These are phyloP conservation scores for Pseudopodoces humilis DNA, from an alignment of 2,113 vertebrate species.

Conservation along the genomic window DNA sequence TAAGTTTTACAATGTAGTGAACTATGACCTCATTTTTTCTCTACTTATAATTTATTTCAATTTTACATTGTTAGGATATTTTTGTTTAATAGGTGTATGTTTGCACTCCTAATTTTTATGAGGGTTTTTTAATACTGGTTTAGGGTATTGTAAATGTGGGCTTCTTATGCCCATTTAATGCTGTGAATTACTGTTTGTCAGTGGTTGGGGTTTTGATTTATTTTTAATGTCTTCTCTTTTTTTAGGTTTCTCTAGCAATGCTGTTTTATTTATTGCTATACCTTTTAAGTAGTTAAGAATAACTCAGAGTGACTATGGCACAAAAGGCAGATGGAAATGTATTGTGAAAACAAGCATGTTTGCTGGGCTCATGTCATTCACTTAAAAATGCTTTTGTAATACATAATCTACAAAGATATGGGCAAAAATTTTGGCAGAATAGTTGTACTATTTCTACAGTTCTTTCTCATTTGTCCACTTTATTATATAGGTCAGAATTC, in stretches of 20 bases:
- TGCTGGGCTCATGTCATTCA: constrained; percentile 47
- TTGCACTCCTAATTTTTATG: constrained; percentile 77
- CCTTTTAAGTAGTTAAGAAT: constrained; percentile 49
- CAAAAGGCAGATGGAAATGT: constrained; percentile 57
- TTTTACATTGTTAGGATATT: constrained; percentile 71
- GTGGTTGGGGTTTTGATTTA: constrained; percentile 36
- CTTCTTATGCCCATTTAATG: constrained; percentile 72
- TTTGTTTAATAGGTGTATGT: constrained; percentile 70
- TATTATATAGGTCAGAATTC: constrained; percentile 31
- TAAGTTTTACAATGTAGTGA: constrained; percentile 62
- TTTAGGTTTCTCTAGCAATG: constrained; percentile 67
- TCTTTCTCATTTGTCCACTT: constrained; percentile 25
- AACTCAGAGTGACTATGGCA: constrained; percentile 56
- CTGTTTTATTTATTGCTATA: constrained; percentile 78
- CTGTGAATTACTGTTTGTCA: constrained; percentile 81
- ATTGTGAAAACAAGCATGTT: constrained; percentile 57
- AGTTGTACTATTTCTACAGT: constrained; percentile 1
- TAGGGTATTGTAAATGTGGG: constrained; percentile 48
- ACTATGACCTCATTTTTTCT: constrained; percentile 73
- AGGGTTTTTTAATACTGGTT: constrained; percentile 66
- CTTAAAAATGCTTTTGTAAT: constrained; percentile 36
- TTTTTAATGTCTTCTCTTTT: constrained; percentile 67
- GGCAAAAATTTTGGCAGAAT: constrained; percentile 16
- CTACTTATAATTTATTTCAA: constrained; percentile 78
- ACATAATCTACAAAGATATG: constrained; percentile 3